phyloP scores from a whole-genome alignment of 2,113 vertebrate genomes.

The Lates calcarifer region DNA sequence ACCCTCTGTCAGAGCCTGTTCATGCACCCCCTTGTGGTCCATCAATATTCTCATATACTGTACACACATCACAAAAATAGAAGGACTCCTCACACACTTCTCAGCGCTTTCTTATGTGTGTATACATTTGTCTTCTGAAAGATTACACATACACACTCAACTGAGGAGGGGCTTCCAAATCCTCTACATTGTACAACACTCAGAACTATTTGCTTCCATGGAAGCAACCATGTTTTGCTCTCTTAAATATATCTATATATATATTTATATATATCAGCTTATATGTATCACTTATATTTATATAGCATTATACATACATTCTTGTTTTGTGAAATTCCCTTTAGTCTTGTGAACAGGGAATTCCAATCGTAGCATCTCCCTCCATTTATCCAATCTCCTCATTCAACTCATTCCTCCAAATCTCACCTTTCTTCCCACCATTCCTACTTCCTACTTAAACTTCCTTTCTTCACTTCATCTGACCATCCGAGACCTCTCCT shows the following conservation, averaged over 20 bases:
- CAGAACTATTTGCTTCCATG: slow-evolving; percentile 70
- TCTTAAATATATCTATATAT: slow-evolving; percentile 73
- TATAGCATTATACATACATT: slow-evolving; percentile 84
- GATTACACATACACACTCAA: slow-evolving; percentile 41
- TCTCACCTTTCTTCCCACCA: slow-evolving; percentile 30
- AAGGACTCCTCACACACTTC: slow-evolving; percentile 62
- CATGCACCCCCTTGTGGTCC: slow-evolving; percentile 81
- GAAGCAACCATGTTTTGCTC: slow-evolving; percentile 70
- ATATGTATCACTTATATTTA: slow-evolving; percentile 77
- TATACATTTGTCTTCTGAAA: slow-evolving; percentile 57
- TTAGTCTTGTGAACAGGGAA: slow-evolving; percentile 71
- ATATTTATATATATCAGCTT: slow-evolving; percentile 76
- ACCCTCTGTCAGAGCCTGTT: slow-evolving; percentile 63
- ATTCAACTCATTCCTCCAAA: slow-evolving; percentile 25
- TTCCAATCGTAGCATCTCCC: slow-evolving; percentile 50
- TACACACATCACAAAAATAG: slow-evolving; percentile 80
- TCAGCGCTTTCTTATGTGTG: slow-evolving; percentile 51
- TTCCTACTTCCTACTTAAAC: slow-evolving; percentile 24
- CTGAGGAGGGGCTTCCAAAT: slow-evolving; percentile 70
- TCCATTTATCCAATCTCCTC: slow-evolving; percentile 44
- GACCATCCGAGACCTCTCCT: slow-evolving; percentile 32
- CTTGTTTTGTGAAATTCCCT: slow-evolving; percentile 77
- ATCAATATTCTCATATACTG: slow-evolving; percentile 79
- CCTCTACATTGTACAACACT: slow-evolving; percentile 77
- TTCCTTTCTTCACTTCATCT: slow-evolving; percentile 30